Percentiles rank a stretch among this genome's conserved stretches.
Evolutionary conservation across 2,888 invertebrate species (phyloP).

Genomic region (Leucania comma): DNA sequence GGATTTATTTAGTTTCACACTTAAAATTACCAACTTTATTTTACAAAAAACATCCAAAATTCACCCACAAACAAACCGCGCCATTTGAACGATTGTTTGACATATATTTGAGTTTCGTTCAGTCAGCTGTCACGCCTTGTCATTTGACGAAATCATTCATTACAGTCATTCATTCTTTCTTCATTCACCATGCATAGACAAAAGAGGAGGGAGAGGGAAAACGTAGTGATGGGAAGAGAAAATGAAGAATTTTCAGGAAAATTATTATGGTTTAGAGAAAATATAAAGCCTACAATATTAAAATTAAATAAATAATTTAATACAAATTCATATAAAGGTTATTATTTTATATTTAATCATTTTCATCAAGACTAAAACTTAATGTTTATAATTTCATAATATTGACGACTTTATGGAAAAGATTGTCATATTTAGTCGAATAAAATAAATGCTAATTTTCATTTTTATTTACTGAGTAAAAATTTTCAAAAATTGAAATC

Average conservation of each 20-base stretch:
- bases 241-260: neutral
- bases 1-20: neutral
- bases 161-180: neutral
- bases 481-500: neutral
- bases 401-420: neutral
- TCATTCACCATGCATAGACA: conserved; percentile 39
- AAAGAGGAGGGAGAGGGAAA: conserved; percentile 21
- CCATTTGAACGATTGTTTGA: conserved; percentile 56
- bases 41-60: neutral
- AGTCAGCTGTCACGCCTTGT: conserved; percentile 42
- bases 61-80: conserved; percentile 41
- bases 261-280: neutral
- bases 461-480: neutral
- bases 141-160: conserved; percentile 9
- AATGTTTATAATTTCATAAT: neutral
- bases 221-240: conserved; percentile 2
- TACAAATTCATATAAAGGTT: neutral
- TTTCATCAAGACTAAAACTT: neutral
- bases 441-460: neutral
- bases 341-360: neutral
- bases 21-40: neutral
- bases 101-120: conserved; percentile 29
- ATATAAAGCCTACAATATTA: neutral
- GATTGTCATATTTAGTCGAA: conserved; percentile 33
- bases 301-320: neutral